Conservation (phyloP, 30 jellyfish, hydroid and myxozoan genomes). For the Aurelia aurita region DNA sequence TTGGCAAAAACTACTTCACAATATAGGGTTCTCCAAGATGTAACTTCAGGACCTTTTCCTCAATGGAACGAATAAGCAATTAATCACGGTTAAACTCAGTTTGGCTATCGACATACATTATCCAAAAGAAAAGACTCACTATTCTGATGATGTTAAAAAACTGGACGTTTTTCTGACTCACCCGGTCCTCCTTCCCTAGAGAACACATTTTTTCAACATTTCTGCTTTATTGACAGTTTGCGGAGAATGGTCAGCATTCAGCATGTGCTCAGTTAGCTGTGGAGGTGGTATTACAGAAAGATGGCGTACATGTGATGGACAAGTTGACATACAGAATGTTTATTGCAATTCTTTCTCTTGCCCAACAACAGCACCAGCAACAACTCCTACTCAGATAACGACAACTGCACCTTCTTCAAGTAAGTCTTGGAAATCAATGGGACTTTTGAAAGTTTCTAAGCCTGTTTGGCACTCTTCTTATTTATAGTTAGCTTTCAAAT, state of each 20-base stretch:
- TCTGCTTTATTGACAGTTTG: conserved; percentile 64
- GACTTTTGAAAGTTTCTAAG: not conserved
- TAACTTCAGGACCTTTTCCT: too few relatives aligned
- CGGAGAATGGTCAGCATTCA: conserved; percentile 97
- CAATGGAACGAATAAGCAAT: too few relatives aligned
- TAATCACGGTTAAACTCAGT: too few relatives aligned
- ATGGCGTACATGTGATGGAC: conserved; percentile 98
- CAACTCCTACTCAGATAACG: conserved; percentile 42
- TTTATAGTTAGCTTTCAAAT: too few relatives aligned
- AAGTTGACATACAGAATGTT: conserved; percentile 59
- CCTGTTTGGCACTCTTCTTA: too few relatives aligned
- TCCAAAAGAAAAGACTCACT: too few relatives aligned
- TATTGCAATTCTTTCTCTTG: conserved; percentile 89
- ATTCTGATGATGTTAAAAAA: too few relatives aligned
- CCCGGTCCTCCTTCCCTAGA: not conserved
- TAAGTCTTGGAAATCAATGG: not conserved
- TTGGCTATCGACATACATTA: too few relatives aligned
- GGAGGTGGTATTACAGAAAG: conserved; percentile 90
- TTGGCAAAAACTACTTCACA: too few relatives aligned
- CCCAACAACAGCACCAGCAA: conserved; percentile 66
- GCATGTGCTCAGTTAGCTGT: conserved; percentile 89
- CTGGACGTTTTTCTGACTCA: too few relatives aligned
- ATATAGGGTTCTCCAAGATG: too few relatives aligned
- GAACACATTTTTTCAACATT: not conserved
- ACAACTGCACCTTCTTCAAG: conserved; percentile 42